Evolutionary conservation across 2,888 invertebrate species (phyloP).

Genomic region (Aphodius sticticus): DNA sequence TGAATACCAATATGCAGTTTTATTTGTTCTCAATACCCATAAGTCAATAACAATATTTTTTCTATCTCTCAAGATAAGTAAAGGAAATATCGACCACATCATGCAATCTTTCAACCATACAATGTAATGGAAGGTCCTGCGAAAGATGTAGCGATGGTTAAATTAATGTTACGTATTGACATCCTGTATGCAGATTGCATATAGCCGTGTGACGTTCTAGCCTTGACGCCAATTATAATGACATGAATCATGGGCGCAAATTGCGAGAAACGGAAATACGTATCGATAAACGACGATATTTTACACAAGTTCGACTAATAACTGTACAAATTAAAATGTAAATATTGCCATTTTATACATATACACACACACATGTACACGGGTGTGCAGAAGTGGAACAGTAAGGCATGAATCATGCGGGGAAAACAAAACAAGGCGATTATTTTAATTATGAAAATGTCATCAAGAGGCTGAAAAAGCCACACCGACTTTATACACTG

Average conservation of each 20-base stretch:
- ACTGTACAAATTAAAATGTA: neutral
- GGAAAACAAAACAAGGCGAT: neutral
- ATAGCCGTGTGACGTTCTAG: neutral
- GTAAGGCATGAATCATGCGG: neutral
- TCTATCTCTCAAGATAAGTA: too few relatives aligned
- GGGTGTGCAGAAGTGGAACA: neutral
- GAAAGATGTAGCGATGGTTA: too few relatives aligned
- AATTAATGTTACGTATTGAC: neutral
- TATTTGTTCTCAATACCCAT: too few relatives aligned
- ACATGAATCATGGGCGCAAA: neutral
- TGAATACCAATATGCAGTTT: too few relatives aligned
- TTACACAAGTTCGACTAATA: neutral
- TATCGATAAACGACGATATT: neutral
- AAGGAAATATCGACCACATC: too few relatives aligned
- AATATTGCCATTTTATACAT: neutral
- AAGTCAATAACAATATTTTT: too few relatives aligned
- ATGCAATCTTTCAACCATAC: too few relatives aligned
- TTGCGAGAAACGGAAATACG: neutral
- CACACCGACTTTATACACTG: neutral
- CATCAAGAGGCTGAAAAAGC: neutral
- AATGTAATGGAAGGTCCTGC: too few relatives aligned
- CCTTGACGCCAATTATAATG: neutral
- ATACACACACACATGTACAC: neutral
- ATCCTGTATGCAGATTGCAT: neutral
- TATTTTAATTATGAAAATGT: neutral